phyloP scores from a whole-genome alignment of 2,888 invertebrate genomes.

The Amitus sp. region DNA sequence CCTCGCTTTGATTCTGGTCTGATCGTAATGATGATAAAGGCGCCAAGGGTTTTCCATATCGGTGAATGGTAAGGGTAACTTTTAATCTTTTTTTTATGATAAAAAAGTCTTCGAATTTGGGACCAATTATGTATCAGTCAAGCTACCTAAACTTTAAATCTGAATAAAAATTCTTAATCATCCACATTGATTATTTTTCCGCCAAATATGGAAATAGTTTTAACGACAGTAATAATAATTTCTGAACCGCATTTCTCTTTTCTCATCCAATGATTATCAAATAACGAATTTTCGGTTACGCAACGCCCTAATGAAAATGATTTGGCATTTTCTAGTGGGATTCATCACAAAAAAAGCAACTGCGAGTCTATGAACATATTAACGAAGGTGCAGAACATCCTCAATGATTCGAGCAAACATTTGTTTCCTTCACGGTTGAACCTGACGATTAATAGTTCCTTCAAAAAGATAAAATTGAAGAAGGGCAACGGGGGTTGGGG shows the following conservation, averaged over 20 bases:
- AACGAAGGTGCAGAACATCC: conserved; percentile 83
- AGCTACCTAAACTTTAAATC: too few relatives aligned
- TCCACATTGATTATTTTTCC: too few relatives aligned
- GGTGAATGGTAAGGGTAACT: conserved; percentile 90
- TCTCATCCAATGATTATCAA: too few relatives aligned
- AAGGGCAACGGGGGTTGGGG: conserved; percentile 97
- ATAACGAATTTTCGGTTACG: too few relatives aligned
- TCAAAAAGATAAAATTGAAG: conserved; percentile 79
- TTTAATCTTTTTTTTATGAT: too few relatives aligned
- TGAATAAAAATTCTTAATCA: too few relatives aligned
- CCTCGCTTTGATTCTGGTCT: conserved; percentile 67
- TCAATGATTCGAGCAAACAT: conserved; percentile 76
- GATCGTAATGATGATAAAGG: conserved; percentile 88
- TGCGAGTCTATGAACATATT: conserved; percentile 88
- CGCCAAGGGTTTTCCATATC: conserved; percentile 97
- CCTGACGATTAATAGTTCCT: conserved; percentile 73
- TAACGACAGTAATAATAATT: too few relatives aligned
- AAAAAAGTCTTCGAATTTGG: too few relatives aligned
- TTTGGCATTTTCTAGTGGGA: conserved; percentile 76
- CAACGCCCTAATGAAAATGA: conserved; percentile 15
- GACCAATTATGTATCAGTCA: too few relatives aligned
- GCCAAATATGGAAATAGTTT: too few relatives aligned
- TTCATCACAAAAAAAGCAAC: conserved; percentile 95
- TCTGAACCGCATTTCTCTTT: too few relatives aligned
- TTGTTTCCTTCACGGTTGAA: conserved; percentile 78